Base-by-base conservation (phyloP, 2,797 vertebrate species). In the Sebastes diploproa region DNA sequence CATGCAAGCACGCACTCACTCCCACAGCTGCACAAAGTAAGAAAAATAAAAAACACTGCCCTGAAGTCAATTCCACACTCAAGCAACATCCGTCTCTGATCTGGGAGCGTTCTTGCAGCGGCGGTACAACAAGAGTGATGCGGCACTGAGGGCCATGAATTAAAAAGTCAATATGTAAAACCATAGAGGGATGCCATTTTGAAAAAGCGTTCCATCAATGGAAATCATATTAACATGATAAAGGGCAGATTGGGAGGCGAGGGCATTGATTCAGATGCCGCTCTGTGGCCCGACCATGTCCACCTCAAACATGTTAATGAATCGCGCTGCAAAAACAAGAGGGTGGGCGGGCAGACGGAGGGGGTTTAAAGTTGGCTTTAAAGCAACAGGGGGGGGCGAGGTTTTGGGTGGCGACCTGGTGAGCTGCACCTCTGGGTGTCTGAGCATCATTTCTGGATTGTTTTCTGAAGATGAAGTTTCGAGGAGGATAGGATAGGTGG, bases 161-260 rank as follows among this genome's bases (percentile, higher is more conserved):
- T 94, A 91, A 91, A 91, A 91, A 89, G 91, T 93, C 91, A 86
- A 95, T 95, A 94, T 94, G 92, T 95, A 94, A 93, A 93, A 92
- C 88, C 90, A 90, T 88, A 91, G 90, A 92, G 87, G 89, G 88
- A 87, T 88, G 94, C 89, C 94, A 93, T 95, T 94, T 94, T 95
- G 93, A 95, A 94, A 94, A 94, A 95, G 93, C 70, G 91, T 92
- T 95, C 91, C 93, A 92, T 95, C 95, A 92, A 95, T 95, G 93
- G 91, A 92, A 95, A 95, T 95, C 93, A 95, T 95, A 95, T 95
- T 96, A 96, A 94, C 91, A 95, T 95, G 95, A 96, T 94, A 94
- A 95, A 96, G 94, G 92, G 93, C 93, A 93, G 91, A 93, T 93
- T 91, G 91, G 86, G 89, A 94, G 87, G 91, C 89, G 82, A 91